Evolutionary conservation across 1,140 invertebrate species (phyloP).

Genomic region (Oedothorax gibbosus): DNA sequence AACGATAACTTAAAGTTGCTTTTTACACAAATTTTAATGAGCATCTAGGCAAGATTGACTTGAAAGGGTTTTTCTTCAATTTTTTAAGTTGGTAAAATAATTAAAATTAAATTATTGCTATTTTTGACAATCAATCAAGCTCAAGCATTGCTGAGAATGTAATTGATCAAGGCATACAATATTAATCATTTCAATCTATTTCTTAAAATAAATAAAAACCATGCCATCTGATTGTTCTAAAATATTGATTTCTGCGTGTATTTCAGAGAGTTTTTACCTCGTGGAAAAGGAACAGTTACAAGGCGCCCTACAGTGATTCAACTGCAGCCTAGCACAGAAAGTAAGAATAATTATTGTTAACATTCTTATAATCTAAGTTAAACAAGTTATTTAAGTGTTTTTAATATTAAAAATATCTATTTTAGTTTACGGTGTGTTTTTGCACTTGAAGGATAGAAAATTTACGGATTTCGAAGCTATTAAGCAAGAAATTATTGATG

Average conservation of each 20-base stretch:
- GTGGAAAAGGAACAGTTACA: conserved; percentile 98
- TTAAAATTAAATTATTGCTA: too few relatives aligned
- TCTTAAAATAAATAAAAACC: too few relatives aligned
- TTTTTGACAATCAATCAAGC: too few relatives aligned
- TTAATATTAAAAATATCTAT: background rate
- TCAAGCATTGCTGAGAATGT: too few relatives aligned
- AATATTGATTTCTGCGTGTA: background rate
- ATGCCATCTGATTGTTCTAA: too few relatives aligned
- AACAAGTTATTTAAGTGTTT: background rate
- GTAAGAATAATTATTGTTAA: background rate
- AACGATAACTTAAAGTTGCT: too few relatives aligned
- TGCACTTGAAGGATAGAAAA: conserved; percentile 79
- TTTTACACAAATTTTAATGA: too few relatives aligned
- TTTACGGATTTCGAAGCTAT: conserved; percentile 85
- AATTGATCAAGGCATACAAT: too few relatives aligned
- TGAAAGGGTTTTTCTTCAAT: too few relatives aligned
- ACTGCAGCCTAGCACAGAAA: conserved; percentile 84
- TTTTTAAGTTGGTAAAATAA: too few relatives aligned
- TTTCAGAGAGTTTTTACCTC: conserved; percentile 90
- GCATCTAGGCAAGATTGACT: too few relatives aligned
- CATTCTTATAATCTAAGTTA: background rate
- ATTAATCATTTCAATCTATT: too few relatives aligned
- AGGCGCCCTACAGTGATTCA: conserved; percentile 95
- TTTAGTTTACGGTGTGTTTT: conserved; percentile 25
- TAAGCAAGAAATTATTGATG: conserved; percentile 80